Evolutionary conservation across 2,797 vertebrate genomes (phyloP), one percentile per base, ranked within the genome.

Genomic region (Cuculus canorus): DNA sequence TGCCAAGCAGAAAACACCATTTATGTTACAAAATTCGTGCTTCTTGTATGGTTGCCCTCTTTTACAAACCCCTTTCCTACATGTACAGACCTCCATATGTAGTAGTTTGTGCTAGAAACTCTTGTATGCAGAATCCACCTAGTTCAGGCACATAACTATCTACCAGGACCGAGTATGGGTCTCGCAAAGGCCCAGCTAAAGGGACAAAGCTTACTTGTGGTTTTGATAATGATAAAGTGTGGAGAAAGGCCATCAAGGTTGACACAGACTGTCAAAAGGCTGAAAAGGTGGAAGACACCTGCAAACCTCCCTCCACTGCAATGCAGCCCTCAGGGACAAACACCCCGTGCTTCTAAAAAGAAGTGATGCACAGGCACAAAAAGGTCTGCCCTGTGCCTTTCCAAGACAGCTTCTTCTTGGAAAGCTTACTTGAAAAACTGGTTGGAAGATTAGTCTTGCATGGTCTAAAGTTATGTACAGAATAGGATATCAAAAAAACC

Each of bases 261-360:
- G 33, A 65, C 24, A 33, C 3, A 54, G n/a, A 12, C 24, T 43
- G 23, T 56, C 18, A 35, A 35, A 57, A 53, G 22, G 7, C 18
- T 54, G 56, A 50, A 65, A 70, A 48, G 5, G 4, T 81, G 53
- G 56, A 73, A 88, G 73, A 63, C 6, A 39, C 3, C 30, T 60
- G 3, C 17, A 32, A 48, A 11, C 2, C 3, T 76, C 14, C 10
- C 7, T 13, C 82, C 1, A 0, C 21, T 41, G 39, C 41, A 32
- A 28, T 39, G 8, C 30, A 79, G 6, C 10, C 86, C 32, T 19
- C 41, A 66, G 70, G 23, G 48, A 80, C 78, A 90, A 64, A 2
- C 22, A 63, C 5, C 3, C 5, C 15, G 4, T 57, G 11, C 7
- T 88, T 77, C 78, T 71, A 56, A 80, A 66, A 56, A 52, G 3